Base-by-base conservation (phyloP, 2,797 vertebrate genomes). In the Hozukius guyotensis region DNA sequence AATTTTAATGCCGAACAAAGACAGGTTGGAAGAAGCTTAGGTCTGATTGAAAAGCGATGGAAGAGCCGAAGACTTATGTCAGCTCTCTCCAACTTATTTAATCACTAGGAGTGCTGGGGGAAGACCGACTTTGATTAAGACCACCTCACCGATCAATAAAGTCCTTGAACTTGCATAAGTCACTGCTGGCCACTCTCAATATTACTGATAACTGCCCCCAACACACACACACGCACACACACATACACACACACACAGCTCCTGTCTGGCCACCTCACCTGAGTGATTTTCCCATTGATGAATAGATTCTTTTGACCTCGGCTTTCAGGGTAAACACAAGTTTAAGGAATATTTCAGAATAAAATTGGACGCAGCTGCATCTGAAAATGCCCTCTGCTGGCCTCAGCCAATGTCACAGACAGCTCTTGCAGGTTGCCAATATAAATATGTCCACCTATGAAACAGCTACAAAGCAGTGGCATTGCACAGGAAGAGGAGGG, bases 141-240 rank as follows among this genome's bases (percentile, higher is more conserved):
- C 92, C 91, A 91, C 93, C 93, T 93, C 89, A 85, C 88, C 18
- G 84, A 98, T 98, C 97, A 96, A 97, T 98, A 96, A 95, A 96
- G 96, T 94, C 96, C 96, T 97, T 98, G 97, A 97, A 97, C 97
- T 97, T 97, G 92, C 88, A 89, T 96, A 96, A 96, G 96, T 96
- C 95, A 96, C 89, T 86, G 85, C 88, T 89, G 89, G 86, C 91
- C 95, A 91, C 91, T 96, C 86, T 91, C 94, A 95, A 81, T 96
- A 97, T 95, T 81, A 88, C 83, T 87, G 92, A 94, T 93, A 93
- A 88, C 90, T 71, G 32, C 72, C 65, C 77, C 52, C 25, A 11
- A 84, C 81, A 86, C 85, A 75, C 59, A 64, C 60, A 75, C 67
- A 73, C 27, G 55, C 31, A 61, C 68, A 61, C 64, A 66, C 55